Evolutionary conservation across 2,797 vertebrate species (phyloP), one percentile per base, ranked within the genome.

Genomic region (Sebastes iracundus): DNA sequence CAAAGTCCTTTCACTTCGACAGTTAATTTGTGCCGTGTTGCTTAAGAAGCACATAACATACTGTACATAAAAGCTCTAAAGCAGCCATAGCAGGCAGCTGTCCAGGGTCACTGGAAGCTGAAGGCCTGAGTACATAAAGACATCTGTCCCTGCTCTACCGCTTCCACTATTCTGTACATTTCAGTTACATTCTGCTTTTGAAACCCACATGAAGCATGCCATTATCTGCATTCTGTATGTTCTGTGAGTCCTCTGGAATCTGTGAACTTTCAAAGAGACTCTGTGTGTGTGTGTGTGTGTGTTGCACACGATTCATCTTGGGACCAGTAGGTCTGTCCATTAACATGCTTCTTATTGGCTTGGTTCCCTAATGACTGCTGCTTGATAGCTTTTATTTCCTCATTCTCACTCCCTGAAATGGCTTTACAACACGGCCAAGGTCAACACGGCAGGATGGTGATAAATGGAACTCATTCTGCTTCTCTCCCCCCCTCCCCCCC

Each of bases 361-460:
- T 38, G 55, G 59, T 42, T 84, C 84, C 79, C 79, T 82, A 79
- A 86, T 87, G 83, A 74, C 83, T 77, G 59, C 68, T 49, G 77
- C 72, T 81, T 88, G 85, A 91, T 86, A 65, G 83, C 85, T 80
- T 88, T 84, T 85, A 88, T 88, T 88, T 88, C 80, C 74, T 81
- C 72, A 77, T 85, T 83, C 77, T 73, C 58, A 61, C 82, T 85
- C 61, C 42, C 60, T 77, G 75, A 76, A 90, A 87, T 75, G 73
- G 69, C 70, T 88, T 80, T 76, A 77, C 71, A 74, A 84, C 79
- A 68, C 71, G 55, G 80, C 86, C 87, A 93, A 93, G 90, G 90
- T 91, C 88, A 88, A 79, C 33, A 64, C 30, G 23, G 35, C n/a
- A 71, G 59, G 79, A 81, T 80, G 63, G 42, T 83, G 81, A 90